Conservation (phyloP, 2,797 vertebrate genomes). For the Phoebastria nigripes region DNA sequence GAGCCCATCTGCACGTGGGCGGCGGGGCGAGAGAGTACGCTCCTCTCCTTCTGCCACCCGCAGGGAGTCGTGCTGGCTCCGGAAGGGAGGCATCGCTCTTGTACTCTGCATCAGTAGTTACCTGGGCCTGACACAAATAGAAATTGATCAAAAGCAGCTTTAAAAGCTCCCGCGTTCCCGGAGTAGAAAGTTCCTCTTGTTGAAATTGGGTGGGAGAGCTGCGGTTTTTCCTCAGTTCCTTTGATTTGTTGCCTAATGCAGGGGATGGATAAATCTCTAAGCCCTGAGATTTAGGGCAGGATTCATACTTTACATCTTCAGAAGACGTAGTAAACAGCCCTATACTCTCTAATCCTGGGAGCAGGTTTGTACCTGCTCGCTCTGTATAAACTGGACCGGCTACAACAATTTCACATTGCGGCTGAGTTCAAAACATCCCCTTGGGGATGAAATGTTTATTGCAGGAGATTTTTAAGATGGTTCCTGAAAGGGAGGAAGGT, state of each 20-base stretch:
- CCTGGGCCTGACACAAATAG: constrained; percentile 35
- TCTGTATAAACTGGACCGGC: constrained; percentile 61
- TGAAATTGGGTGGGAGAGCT: constrained; percentile 69
- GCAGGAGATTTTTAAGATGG: constrained; percentile 48
- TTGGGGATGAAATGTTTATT: constrained; percentile 59
- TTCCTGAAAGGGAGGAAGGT: constrained; percentile 28
- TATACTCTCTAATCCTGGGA: constrained; percentile 67
- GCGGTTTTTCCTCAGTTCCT: constrained; percentile 70
- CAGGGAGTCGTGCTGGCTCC: not conserved
- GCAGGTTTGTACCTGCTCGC: constrained; percentile 73
- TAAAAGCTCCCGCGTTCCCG: not conserved
- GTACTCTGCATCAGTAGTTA: not conserved
- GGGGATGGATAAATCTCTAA: constrained; percentile 75
- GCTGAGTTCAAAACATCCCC: constrained; percentile 64
- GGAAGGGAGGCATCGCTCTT: not conserved
- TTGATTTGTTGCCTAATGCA: constrained; percentile 77
- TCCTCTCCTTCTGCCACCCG: not conserved
- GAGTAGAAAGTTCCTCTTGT: constrained; percentile 38
- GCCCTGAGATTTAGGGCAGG: constrained; percentile 71
- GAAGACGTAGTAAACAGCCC: constrained; percentile 70
- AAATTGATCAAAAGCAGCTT: constrained; percentile 58
- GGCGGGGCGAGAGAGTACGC: accelerated
- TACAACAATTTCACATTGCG: constrained; percentile 54
- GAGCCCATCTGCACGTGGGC: accelerated
- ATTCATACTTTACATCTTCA: constrained; percentile 72